These are phyloP conservation scores for Monodelphis domestica DNA, from an alignment of 2,797 vertebrate species.

Conservation along the genomic window DNA sequence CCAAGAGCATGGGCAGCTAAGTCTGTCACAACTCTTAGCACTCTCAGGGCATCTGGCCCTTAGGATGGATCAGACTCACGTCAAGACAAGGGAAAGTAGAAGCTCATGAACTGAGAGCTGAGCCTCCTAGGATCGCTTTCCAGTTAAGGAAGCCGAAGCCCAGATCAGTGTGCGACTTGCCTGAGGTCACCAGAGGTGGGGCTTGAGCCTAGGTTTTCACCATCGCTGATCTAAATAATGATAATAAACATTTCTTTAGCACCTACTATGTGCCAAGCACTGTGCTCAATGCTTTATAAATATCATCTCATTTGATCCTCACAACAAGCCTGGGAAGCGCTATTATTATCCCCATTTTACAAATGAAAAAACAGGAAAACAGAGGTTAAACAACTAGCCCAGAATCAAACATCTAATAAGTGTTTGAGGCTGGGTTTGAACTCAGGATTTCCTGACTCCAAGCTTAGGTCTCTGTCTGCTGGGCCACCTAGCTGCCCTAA, in stretches of 20 bases:
- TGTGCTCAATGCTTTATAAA: not conserved
- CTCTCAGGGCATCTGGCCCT: not conserved
- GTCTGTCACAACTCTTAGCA: too few species aligned
- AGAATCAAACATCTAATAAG: not conserved
- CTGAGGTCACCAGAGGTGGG: not conserved
- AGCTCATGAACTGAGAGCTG: not conserved
- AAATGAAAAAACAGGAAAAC: not conserved
- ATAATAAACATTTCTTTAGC: not conserved
- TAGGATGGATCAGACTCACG: too few species aligned
- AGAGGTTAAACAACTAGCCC: not conserved
- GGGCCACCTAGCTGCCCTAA: not conserved
- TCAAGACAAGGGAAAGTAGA: not conserved
- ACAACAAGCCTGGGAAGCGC: too few species aligned
- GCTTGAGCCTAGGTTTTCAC: not conserved
- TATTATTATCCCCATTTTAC: not conserved
- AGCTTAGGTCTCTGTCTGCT: not conserved
- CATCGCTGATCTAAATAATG: not conserved
- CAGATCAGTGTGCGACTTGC: not conserved
- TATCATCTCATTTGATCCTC: not conserved
- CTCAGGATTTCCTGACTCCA: too few species aligned
- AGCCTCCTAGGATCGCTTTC: not conserved
- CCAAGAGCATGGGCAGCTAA: too few species aligned
- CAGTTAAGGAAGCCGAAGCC: too few species aligned
- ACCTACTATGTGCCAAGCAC: not conserved
- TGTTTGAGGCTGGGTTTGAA: not conserved